Evolutionary conservation across 1,140 invertebrate genomes (phyloP), one percentile per base, ranked within the genome.

Genomic region (Neuroterus valhalla): DNA sequence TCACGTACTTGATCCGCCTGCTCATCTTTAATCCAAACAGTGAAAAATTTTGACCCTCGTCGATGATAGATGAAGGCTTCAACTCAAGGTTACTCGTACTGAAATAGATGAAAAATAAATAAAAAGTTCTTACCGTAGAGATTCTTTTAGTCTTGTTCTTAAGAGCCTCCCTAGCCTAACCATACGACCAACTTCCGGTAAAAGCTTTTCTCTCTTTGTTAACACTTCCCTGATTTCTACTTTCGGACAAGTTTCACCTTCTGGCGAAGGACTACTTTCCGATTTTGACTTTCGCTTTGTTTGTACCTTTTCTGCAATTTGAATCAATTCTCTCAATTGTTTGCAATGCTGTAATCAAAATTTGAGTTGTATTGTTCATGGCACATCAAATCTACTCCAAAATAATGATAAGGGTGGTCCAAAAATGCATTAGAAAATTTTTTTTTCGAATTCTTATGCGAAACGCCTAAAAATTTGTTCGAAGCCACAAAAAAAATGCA

Each of bases 131-230:
- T 81, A 84, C 86, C 76, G 73, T 72, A 84, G 82, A 73, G 93
- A 92, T 77, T 95, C 94, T 75, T 92, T 91, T 17, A 95, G 87
- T 46, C 95, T 90, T 12, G 93, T 93, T 82, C 93, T 93, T 5
- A 95, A 88, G 42, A 95, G 89, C 62, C 93, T 88, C 15, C 95
- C 95, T 14, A 95, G 87, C 19, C 94, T 90, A 11, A 95, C 92
- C 90, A 94, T 94, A 69, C 94, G 91, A 26, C 94, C 94, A 68
- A 96, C 93, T 82, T 95, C 94, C 15, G 94, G 90, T 42, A 96
- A 86, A 2, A 96, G 89, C 66, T 93, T 91, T 81, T 96, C 95
- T 50, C 95, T 88, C 48, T 91, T 88, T 8, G 91, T 87, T 69
- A 95, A 84, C 67, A 94, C 91, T 70, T 92, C 88, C 71, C 91